phyloP scores from a whole-genome alignment of 2,888 invertebrate genomes.

The Drosophila borborema region DNA sequence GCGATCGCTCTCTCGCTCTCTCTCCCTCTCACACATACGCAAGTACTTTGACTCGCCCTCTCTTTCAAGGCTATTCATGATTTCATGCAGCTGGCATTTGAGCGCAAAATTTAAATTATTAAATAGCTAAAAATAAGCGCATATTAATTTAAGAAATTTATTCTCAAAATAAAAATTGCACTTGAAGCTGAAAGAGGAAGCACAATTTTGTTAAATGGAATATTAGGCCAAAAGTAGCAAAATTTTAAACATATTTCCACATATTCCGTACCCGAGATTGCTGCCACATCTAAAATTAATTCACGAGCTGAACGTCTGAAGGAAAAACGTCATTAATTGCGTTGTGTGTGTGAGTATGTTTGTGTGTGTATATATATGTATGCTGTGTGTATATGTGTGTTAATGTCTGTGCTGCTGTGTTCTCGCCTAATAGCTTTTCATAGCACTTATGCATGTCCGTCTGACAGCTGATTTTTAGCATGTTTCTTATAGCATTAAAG shows the following conservation, averaged over 20 bases:
- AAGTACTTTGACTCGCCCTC: not conserved
- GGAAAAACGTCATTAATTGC: slow-evolving; percentile 71
- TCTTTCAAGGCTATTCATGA: slow-evolving; percentile 57
- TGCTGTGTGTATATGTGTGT: not conserved
- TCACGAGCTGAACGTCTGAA: slow-evolving; percentile 38
- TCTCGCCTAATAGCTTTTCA: slow-evolving; percentile 42
- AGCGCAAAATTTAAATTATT: slow-evolving; percentile 38
- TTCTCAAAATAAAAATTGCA: slow-evolving; percentile 58
- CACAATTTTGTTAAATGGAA: slow-evolving; percentile 18
- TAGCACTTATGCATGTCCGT: slow-evolving; percentile 34
- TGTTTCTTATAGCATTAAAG: slow-evolving; percentile 4
- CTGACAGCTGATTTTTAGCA: slow-evolving; percentile 40
- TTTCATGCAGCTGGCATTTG: slow-evolving; percentile 61
- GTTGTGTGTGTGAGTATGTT: slow-evolving; percentile 8
- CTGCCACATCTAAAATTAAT: slow-evolving; percentile 65
- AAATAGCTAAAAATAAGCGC: slow-evolving; percentile 56
- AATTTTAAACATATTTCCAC: slow-evolving; percentile 27
- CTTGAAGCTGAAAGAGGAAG: slow-evolving; percentile 17
- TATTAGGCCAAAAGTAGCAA: slow-evolving; percentile 33
- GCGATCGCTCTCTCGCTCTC: not conserved
- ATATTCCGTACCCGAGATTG: slow-evolving; percentile 1
- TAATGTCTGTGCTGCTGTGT: slow-evolving; percentile 5
- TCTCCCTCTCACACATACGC: not conserved
- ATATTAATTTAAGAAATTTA: slow-evolving; percentile 47
- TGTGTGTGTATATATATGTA: slow-evolving; percentile 7